Evolutionary conservation across 2,797 vertebrate species (phyloP), one percentile per base, ranked within the genome.

Genomic region (Vespertilio murinus): DNA sequence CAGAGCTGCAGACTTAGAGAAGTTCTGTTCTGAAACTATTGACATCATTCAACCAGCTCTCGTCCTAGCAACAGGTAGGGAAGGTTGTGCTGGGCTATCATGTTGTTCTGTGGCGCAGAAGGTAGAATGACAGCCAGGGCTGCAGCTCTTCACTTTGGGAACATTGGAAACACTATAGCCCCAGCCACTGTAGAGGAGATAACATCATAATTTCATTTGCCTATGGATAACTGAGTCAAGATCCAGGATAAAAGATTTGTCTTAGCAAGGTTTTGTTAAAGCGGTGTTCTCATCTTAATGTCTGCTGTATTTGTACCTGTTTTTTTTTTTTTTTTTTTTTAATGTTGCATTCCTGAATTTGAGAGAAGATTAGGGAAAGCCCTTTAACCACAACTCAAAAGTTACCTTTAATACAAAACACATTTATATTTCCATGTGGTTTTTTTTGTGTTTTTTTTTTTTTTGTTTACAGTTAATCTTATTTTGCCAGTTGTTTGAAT

Each of bases 51-150:
- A 98, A 91, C 99, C 99, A 11, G 98, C 97, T 91, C 98, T 99
- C 40, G 99, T 99, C 94, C 98, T 99, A 35, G 99, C 98, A 78
- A 99, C 99, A 99, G 99, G 99, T 99, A 98, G 97, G 97, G 82
- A 74, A 40, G 67, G 61, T 69, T 70, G 71, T 70, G 71, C 74
- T 5, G 3, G 49, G 54, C 89, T 90, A 20, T 77, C 69, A 1
- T 78, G 64, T 69, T 77, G 64, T 70, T 83, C 80, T 73, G 83
- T 86, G 91, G 78, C 89, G 70, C 4, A 2, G 25, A 28, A 64
- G 42, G 88, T 74, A 64, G 78, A 65, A 65, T 59, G 61, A 47
- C 70, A 61, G 67, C 33, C 86, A 38, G 85, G 38, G 35, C 42
- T 88, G 45, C 69, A 65, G 16, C 42, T 61, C 65, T 94, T 89